phyloP scores from a whole-genome alignment of 2,888 invertebrate species.

The Polylopha cassiicola region DNA sequence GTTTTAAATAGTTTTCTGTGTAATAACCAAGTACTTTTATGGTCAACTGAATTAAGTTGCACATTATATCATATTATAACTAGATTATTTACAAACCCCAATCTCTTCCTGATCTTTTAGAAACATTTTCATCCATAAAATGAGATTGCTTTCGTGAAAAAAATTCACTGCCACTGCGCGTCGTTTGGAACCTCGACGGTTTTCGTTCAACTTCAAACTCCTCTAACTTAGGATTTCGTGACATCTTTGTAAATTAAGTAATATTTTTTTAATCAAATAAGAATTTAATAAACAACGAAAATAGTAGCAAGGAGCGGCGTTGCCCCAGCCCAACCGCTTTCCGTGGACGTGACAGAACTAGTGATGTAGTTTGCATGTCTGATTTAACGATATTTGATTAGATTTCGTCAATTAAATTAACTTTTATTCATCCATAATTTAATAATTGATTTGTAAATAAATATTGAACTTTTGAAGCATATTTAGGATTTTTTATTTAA shows the following conservation, averaged over 20 bases:
- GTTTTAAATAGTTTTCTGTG: too few species aligned
- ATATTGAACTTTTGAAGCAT: constrained; percentile 1
- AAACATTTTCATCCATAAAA: constrained; percentile 15
- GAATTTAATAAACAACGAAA: constrained; percentile 18
- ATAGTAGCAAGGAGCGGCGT: constrained; percentile 9
- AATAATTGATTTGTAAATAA: background rate
- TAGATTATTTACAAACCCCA: too few species aligned
- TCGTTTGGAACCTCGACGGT: constrained; percentile 34
- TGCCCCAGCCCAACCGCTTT: constrained; percentile 18
- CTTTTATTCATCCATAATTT: background rate
- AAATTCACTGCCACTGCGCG: constrained; percentile 39
- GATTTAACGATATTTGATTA: constrained; percentile 1
- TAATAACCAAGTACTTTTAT: too few species aligned
- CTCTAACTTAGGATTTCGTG: constrained; percentile 50
- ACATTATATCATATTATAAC: too few species aligned
- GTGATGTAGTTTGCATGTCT: constrained; percentile 1
- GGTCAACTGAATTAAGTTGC: too few species aligned
- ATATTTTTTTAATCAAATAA: constrained; percentile 1
- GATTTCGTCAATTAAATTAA: constrained; percentile 6
- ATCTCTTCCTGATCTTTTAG: constrained; percentile 57
- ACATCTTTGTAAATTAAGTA: constrained; percentile 36
- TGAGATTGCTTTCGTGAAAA: constrained; percentile 34
- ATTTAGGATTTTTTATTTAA: too few species aligned
- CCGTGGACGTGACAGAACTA: constrained; percentile 20
- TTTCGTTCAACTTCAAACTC: constrained; percentile 63